Evolutionary conservation across 2,888 invertebrate species (phyloP).

Genomic region (Myopa tessellatipennis): DNA sequence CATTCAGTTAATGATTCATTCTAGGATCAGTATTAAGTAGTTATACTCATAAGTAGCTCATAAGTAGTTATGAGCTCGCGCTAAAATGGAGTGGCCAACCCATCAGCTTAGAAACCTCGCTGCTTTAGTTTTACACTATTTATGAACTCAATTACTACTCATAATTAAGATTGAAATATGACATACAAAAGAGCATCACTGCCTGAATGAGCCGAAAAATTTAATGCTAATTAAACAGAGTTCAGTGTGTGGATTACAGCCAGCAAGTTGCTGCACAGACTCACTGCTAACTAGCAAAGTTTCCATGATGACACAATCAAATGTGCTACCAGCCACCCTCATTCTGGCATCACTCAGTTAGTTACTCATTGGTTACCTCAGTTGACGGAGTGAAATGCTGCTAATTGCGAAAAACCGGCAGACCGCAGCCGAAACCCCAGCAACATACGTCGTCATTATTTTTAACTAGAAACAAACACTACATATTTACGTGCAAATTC

Average conservation of each 20-base stretch:
- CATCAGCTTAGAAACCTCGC: too few relatives aligned
- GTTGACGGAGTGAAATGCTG: conserved; percentile 23
- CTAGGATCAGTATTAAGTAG: too few relatives aligned
- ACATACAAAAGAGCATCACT: too few relatives aligned
- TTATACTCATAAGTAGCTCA: too few relatives aligned
- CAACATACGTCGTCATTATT: conserved; percentile 1
- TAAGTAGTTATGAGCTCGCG: too few relatives aligned
- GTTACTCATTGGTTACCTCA: background rate
- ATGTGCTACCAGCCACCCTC: background rate
- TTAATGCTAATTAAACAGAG: background rate
- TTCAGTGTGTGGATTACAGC: background rate
- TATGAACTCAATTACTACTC: too few relatives aligned
- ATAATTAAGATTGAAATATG: too few relatives aligned
- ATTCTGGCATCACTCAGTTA: background rate
- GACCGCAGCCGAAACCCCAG: conserved; percentile 16
- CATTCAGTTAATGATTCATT: too few relatives aligned
- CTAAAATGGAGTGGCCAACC: too few relatives aligned
- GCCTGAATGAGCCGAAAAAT: too few relatives aligned
- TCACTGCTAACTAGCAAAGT: conserved; percentile 19
- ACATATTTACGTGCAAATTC: background rate
- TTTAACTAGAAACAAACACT: background rate
- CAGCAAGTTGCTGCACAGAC: conserved; percentile 15
- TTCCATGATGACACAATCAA: conserved; percentile 8
- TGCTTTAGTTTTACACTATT: too few relatives aligned
- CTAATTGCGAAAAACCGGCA: conserved; percentile 29